These are phyloP conservation scores for Dasypolia templi DNA, from an alignment of 2,888 invertebrate genomes.

Conservation along the genomic window DNA sequence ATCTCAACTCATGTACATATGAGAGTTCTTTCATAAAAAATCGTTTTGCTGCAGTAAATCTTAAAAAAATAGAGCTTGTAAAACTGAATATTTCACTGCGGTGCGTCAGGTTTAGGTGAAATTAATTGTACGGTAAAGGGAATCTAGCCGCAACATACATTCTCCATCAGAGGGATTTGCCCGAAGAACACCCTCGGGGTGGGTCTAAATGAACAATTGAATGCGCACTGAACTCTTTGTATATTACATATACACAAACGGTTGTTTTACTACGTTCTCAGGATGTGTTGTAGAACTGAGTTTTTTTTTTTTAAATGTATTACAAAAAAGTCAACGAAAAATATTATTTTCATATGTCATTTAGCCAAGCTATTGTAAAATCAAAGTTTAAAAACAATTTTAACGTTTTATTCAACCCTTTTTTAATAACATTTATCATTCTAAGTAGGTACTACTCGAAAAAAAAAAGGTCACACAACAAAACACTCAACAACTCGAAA, in stretches of 20 bases:
- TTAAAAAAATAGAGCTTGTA: slow-evolving; percentile 50
- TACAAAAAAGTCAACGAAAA: not conserved
- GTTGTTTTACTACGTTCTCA: slow-evolving; percentile 46
- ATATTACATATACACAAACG: slow-evolving; percentile 42
- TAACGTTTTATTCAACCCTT: not conserved
- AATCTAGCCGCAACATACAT: slow-evolving; percentile 82
- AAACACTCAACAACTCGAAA: not conserved
- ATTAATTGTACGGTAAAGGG: slow-evolving; percentile 82
- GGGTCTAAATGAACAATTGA: slow-evolving; percentile 62
- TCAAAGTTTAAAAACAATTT: too few species aligned
- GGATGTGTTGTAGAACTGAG: not conserved
- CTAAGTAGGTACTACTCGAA: not conserved
- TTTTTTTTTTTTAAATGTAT: too few species aligned
- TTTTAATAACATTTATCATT: too few species aligned
- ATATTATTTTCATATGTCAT: not conserved
- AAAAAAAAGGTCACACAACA: not conserved
- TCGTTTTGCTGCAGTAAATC: slow-evolving; percentile 16
- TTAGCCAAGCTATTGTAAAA: not conserved
- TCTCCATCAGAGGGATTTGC: slow-evolving; percentile 84
- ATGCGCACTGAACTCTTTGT: slow-evolving; percentile 63
- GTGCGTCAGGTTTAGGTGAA: slow-evolving; percentile 78
- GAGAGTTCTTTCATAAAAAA: not conserved
- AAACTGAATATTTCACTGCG: slow-evolving; percentile 67
- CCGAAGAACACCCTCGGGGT: slow-evolving; percentile 69
- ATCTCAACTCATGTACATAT: not conserved